Conservation (phyloP, 1,140 invertebrate genomes). For the Drosophila bocki region DNA sequence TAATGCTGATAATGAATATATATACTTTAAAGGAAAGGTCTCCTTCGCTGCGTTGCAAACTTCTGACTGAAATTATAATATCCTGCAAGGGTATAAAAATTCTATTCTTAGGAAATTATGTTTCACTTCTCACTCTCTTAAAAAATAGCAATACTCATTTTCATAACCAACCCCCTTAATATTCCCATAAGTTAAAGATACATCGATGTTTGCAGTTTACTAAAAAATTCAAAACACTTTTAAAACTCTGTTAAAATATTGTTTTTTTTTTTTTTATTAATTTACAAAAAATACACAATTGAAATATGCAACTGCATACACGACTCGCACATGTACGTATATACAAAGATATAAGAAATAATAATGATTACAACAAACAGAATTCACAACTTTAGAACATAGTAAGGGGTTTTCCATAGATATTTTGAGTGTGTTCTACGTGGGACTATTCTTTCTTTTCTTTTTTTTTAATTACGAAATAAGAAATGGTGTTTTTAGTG, state of each 20-base stretch:
- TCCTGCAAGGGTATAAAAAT: too few species aligned
- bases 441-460: constrained; percentile 13
- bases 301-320: constrained; percentile 73
- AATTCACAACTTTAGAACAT: constrained; percentile 39
- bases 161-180: too few species aligned
- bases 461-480: constrained; percentile 18
- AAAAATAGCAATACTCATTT: too few species aligned
- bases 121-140: too few species aligned
- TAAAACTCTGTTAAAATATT: constrained; percentile 60
- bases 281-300: constrained; percentile 84
- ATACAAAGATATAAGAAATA: constrained; percentile 72
- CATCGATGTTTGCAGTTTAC: background rate
- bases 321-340: constrained; percentile 73
- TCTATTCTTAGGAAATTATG: too few species aligned
- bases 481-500: constrained; percentile 52
- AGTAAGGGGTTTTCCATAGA: constrained; percentile 43
- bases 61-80: too few species aligned
- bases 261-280: constrained; percentile 74
- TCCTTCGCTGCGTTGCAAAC: too few species aligned
- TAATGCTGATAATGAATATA: too few species aligned
- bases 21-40: too few species aligned
- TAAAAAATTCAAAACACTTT: constrained; percentile 3
- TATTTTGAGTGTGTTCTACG: constrained; percentile 32
- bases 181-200: too few species aligned
- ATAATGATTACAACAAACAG: constrained; percentile 53